Base-by-base conservation (phyloP, 1,140 invertebrate genomes). In the Caenorhabditis tropicalis region DNA sequence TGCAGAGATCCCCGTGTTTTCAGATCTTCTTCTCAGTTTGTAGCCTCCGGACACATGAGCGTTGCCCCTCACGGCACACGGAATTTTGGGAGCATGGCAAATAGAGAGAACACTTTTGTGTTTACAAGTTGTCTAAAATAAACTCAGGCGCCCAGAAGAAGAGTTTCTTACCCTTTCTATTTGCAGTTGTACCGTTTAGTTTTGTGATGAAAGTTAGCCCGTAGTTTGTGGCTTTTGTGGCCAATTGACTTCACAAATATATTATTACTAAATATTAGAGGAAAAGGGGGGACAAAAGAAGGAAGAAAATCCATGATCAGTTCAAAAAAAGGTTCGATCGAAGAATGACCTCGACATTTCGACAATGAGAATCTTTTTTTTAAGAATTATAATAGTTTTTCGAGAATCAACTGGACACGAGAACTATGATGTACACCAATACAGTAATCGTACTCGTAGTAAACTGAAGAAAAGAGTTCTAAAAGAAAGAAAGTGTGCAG, bases 71-170 rank as follows among this genome's bases (percentile, higher is more conserved):
- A n/a, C n/a, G n/a, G n/a, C n/a, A n/a, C 24, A 56, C 21, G 15
- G n/a, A n/a, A 60, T 39, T 36, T 33, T 21, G 31, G 58, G 36
- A 74, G 58, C 0, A 65, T 74, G 65, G 29, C 65, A 74, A 74
- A 74, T 74, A 74, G 36, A 74, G 36, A 21, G 65, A 43, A 74
- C 65, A 74, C 33, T 74, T 74, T 74, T 43, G 65, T 74, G n/a
- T 74, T 74, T 74, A 74, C 65, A 74, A 39, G 65, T 74, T 65
- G 29, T 65, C 65, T 74, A 74, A 74, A 74, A 74, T 74, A 74
- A 74, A 74, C 65, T 74, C 36, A 27, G 65, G 65, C 33, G 65
- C 36, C 53, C 36, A 74, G 36, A 74, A 74, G 65, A 74, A 43
- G 58, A 65, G 58, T 65, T 65, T 65, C 58, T 46, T 74, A n/a